These are phyloP conservation scores for Drosophila sproati DNA, from an alignment of 1,140 invertebrate species.

Conservation along the genomic window DNA sequence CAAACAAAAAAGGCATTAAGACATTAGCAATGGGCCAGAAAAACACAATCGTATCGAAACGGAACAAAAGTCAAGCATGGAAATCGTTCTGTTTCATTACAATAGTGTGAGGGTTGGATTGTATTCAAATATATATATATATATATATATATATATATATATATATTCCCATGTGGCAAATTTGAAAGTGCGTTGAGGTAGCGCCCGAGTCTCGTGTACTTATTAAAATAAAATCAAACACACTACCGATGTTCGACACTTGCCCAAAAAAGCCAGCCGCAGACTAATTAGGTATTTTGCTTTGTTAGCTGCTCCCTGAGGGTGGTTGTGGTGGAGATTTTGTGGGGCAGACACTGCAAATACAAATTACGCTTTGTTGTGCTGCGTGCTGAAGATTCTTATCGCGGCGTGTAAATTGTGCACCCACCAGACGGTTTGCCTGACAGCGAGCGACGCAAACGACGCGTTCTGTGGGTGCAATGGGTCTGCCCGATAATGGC, in stretches of 20 bases:
- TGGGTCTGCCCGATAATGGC: constrained; percentile 62
- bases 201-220: constrained; percentile 28
- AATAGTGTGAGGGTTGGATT: not conserved
- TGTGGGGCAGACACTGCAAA: constrained; percentile 24
- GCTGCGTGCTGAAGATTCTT: constrained; percentile 72
- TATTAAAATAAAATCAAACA: constrained; percentile 77
- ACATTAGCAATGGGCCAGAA: constrained; percentile 51
- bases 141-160: too few relatives aligned
- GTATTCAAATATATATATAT: not conserved
- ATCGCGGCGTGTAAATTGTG: constrained; percentile 64
- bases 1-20: constrained; percentile 33
- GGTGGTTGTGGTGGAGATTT: not conserved
- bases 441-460: constrained; percentile 20
- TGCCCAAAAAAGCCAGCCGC: constrained; percentile 8
- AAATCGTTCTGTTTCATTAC: constrained; percentile 42
- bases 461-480: constrained; percentile 33
- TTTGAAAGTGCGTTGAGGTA: constrained; percentile 54
- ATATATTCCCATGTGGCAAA: constrained; percentile 33
- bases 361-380: constrained; percentile 53
- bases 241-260: constrained; percentile 54
- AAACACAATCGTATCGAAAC: constrained; percentile 22
- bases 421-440: constrained; percentile 35
- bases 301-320: constrained; percentile 18
- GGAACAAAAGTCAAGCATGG: constrained; percentile 29
- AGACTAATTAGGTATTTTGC: constrained; percentile 64